A percentile compares a stretch with the other conserved stretches of the same genome.
These are phyloP conservation scores for Pteromalus puparum DNA, from an alignment of 1,140 invertebrate genomes.

Conservation along the genomic window DNA sequence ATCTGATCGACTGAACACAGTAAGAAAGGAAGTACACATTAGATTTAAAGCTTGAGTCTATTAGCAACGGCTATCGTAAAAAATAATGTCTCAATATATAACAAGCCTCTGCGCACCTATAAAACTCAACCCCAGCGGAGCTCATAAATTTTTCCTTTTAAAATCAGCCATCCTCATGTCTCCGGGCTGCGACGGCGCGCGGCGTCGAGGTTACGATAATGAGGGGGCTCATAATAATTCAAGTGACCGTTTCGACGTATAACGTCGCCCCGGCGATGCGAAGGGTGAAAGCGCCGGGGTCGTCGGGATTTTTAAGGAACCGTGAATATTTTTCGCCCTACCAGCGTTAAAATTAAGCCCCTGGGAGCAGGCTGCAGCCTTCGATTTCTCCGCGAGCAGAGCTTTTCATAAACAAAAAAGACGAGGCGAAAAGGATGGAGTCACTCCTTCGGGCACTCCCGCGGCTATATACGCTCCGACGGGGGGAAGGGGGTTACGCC, in stretches of 20 bases:
- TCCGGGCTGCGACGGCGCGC: conserved; percentile 51
- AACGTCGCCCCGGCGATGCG: conserved; percentile 62
- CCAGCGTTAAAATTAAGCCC: conserved; percentile 67
- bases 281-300: conserved; percentile 58
- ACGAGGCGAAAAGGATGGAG: conserved; percentile 32
- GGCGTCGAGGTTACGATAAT: conserved; percentile 35
- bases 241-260: conserved; percentile 69
- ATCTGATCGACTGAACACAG: conserved; percentile 81
- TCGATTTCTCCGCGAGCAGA: conserved; percentile 37
- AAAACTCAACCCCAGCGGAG: conserved; percentile 29
- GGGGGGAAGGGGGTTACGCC: background rate
- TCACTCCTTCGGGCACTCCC: conserved; percentile 24
- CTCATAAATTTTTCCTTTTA: conserved; percentile 11
- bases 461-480: background rate
- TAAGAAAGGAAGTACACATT: background rate
- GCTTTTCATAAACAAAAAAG: conserved; percentile 39
- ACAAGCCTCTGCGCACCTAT: conserved; percentile 21
- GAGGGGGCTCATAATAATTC: conserved; percentile 28
- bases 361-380: conserved; percentile 57
- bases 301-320: conserved; percentile 73
- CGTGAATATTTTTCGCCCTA: conserved; percentile 71
- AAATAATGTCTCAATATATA: background rate
- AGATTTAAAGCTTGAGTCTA: background rate
- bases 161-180: conserved; percentile 32
- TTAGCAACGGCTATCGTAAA: background rate